Base-by-base conservation (phyloP, 1,140 invertebrate species). In the Eubasilissa regina region DNA sequence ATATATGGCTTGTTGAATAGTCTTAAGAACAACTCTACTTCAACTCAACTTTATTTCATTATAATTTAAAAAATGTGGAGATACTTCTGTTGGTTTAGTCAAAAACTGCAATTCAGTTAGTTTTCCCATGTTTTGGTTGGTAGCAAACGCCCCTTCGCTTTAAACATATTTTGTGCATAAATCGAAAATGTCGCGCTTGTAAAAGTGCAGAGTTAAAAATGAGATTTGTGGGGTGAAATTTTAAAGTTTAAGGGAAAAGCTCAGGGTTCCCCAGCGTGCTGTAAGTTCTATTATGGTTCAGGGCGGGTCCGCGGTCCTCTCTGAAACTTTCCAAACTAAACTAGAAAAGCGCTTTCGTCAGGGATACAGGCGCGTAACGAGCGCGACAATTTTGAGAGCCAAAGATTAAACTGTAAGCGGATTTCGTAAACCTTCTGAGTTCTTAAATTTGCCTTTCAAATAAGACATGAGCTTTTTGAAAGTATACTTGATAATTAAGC, bases 201-300 rank as follows among this genome's bases (percentile, higher is more conserved):
- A 64, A 64, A 64, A 64, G 60, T 64, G 60, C 35, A 64, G 35
- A 64, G 60, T 64, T 64, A 43, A 64, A 51, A 64, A 64, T 64
- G 35, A 25, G 60, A 64, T 64, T 64, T 64, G 60, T 64, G 19
- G 25, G 60, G 60, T 62, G 17, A 64, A 25, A 64, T 64, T 43
- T 64, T 43, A 64, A 25, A 10, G 10, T 64, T 64, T 9, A 64
- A 64, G 4, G 60, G 60, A 64, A 43, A 43, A 35, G 25, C 35
- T 13, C 11, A 25, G 3, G 60, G 60, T n/a, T 43, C 60, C 60
- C 60, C n/a, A 13, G 60, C n/a, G 60, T n/a, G 60, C 35, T 35
- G 60, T 64, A 64, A n/a, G 21, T 64, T 64, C 11, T 25, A 64
- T 64, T 43, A 25, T 25, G 60, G 60, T 62, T 35, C 21, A 35